Conservation (phyloP, 2,113 vertebrate genomes). For the Bothrops jararaca region DNA sequence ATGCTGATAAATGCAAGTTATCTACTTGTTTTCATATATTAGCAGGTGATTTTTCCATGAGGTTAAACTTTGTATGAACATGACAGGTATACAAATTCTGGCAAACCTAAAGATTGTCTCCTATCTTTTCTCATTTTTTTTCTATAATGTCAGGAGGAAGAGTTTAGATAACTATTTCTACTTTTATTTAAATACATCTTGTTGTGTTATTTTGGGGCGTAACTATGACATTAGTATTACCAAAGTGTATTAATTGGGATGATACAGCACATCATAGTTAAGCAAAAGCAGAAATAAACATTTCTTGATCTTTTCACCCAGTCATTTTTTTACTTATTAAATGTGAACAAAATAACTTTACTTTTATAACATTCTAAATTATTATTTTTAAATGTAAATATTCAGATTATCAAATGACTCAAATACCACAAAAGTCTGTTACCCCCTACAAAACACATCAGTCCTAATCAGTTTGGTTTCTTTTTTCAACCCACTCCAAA, state of each 20-base stretch:
- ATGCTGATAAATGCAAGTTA: conserved; percentile 65
- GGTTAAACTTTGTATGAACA: neutral
- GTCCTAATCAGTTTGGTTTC: neutral
- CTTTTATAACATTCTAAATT: conserved; percentile 29
- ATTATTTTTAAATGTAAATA: conserved; percentile 2
- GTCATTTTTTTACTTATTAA: conserved; percentile 48
- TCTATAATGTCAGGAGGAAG: neutral
- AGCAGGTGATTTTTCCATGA: conserved; percentile 15
- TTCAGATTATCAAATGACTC: conserved; percentile 44
- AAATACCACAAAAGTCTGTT: conserved; percentile 35
- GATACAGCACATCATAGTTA: neutral
- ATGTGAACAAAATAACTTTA: conserved; percentile 62
- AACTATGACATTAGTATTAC: neutral
- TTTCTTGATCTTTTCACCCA: neutral
- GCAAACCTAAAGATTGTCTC: neutral
- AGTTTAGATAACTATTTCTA: neutral
- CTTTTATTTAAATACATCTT: neutral
- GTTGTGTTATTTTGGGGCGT: neutral
- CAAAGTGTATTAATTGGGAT: neutral
- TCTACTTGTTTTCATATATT: conserved; percentile 58
- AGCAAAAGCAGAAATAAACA: neutral
- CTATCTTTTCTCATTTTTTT: neutral
- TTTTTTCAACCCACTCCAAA: neutral
- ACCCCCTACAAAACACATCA: neutral
- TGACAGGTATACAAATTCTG: neutral